phyloP scores from a whole-genome alignment of 2,888 invertebrate genomes.

The Didymodactylos carnosus region DNA sequence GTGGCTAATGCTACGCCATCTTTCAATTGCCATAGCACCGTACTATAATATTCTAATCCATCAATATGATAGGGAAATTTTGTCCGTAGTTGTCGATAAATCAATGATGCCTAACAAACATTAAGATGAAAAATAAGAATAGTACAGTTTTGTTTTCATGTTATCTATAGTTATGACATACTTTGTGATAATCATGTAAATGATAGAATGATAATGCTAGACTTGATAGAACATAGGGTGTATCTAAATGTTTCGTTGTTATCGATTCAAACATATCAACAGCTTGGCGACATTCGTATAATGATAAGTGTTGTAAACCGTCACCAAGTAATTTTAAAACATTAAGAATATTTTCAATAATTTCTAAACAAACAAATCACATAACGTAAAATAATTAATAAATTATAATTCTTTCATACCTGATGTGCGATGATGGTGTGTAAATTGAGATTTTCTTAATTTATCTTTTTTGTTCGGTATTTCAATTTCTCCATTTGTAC shows the following conservation, averaged over 20 bases:
- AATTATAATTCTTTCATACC: not conserved
- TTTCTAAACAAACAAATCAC: not conserved
- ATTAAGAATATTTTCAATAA: constrained; percentile 52
- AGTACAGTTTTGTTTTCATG: no score
- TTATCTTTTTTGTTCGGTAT: not conserved
- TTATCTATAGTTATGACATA: no score
- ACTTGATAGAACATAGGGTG: constrained; percentile 73
- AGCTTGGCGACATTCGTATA: constrained; percentile 63
- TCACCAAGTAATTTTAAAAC: constrained; percentile 61
- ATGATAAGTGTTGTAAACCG: constrained; percentile 58
- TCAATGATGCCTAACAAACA: constrained; percentile 27
- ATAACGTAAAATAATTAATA: not conserved
- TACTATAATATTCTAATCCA: constrained; percentile 82
- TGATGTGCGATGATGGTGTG: not conserved
- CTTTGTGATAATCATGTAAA: constrained; percentile 65
- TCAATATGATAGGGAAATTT: constrained; percentile 63
- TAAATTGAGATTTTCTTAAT: not conserved
- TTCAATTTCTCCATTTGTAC: not conserved
- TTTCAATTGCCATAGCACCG: constrained; percentile 88
- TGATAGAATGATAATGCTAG: constrained; percentile 76
- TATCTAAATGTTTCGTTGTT: constrained; percentile 61
- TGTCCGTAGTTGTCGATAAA: constrained; percentile 51
- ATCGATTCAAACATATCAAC: constrained; percentile 57
- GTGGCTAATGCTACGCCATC: constrained; percentile 49
- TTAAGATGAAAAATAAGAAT: not conserved